A percentile compares a stretch with the other conserved stretches of the same genome.
These are phyloP conservation scores for Polydrusus pterygomalis DNA, from an alignment of 2,888 invertebrate genomes.

Conservation along the genomic window DNA sequence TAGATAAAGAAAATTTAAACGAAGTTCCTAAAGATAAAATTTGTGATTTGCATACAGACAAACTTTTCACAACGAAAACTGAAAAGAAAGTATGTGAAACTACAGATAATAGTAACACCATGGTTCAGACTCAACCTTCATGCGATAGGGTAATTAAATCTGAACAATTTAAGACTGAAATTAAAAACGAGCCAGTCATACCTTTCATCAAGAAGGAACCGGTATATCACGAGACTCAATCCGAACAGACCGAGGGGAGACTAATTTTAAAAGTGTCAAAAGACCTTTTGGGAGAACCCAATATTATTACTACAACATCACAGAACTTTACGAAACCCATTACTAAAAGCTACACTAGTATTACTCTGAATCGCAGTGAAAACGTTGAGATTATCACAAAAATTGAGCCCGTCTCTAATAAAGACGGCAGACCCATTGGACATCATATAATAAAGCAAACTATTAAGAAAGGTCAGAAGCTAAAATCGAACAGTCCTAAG, in stretches of 20 bases:
- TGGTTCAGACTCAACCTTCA: conserved; percentile 10
- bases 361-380: conserved; percentile 67
- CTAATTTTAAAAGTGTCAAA: conserved; percentile 45
- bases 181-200: conserved; percentile 2
- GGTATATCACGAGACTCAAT: conserved; percentile 9
- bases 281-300: conserved; percentile 33
- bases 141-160: background rate
- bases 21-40: conserved; percentile 29
- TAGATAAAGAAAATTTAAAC: conserved; percentile 36
- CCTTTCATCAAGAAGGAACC: conserved; percentile 36
- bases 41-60: background rate
- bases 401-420: conserved; percentile 67
- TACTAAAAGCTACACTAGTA: conserved; percentile 64
- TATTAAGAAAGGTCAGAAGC: conserved; percentile 61
- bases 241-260: conserved; percentile 21
- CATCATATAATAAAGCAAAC: conserved; percentile 66
- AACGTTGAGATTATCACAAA: conserved; percentile 68
- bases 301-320: background rate
- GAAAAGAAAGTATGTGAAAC: background rate
- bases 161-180: conserved; percentile 31
- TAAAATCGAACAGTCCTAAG: conserved; percentile 44
- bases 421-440: conserved; percentile 66
- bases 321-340: conserved; percentile 42
- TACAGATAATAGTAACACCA: conserved; percentile 1
- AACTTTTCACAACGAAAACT: background rate